Percentiles rank a stretch among this genome's conserved stretches.
Evolutionary conservation across 2,113 vertebrate species (phyloP).

Genomic region (Anarhynchus alexandrinus): DNA sequence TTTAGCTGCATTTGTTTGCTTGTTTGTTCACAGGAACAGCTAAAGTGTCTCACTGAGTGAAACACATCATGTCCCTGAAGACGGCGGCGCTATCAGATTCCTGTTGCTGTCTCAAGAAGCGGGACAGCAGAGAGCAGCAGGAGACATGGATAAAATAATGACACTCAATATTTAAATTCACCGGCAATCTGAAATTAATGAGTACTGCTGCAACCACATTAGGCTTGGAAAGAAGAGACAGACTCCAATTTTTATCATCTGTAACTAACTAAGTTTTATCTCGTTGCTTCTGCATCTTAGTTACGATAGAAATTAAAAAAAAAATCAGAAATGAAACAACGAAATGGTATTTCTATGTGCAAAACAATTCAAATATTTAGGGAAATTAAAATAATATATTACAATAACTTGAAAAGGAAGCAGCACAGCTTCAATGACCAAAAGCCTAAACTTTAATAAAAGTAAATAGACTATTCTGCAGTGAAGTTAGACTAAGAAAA

Average conservation of each 20-base stretch:
- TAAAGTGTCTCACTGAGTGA: not conserved
- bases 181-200: not conserved
- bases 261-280: conserved; percentile 36
- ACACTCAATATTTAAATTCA: conserved; percentile 9
- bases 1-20: not conserved
- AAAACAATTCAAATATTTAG: conserved; percentile 56
- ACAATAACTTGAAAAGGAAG: conserved; percentile 42
- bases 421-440: not conserved
- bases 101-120: not conserved
- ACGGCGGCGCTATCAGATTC: not conserved
- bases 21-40: not conserved
- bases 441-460: not conserved
- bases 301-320: not conserved
- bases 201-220: not conserved
- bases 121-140: not conserved
- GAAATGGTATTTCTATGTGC: conserved; percentile 34
- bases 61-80: not conserved
- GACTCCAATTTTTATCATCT: conserved; percentile 8
- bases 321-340: conserved; percentile 22
- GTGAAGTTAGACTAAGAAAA: conserved; percentile 2
- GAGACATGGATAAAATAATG: not conserved
- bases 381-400: conserved; percentile 62
- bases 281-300: not conserved
- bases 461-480: conserved; percentile 1
- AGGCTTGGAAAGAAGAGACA: conserved; percentile 4